These are phyloP conservation scores for Scomber scombrus DNA, from an alignment of 2,113 vertebrate genomes.

Conservation along the genomic window DNA sequence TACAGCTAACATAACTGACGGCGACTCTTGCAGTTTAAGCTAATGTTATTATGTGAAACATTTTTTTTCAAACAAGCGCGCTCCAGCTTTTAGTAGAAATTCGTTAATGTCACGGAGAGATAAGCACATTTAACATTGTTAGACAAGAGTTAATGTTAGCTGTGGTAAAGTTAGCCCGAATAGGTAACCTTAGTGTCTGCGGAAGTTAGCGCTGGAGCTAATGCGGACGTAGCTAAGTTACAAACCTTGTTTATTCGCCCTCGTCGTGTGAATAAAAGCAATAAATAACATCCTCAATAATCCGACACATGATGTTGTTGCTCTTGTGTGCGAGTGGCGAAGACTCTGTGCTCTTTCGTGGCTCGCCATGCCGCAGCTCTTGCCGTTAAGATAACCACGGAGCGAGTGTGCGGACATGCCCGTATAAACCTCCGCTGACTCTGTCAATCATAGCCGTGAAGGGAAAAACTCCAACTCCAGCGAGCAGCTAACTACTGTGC, in stretches of 20 bases:
- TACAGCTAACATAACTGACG: neutral
- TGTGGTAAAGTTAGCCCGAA: slow-evolving; percentile 46
- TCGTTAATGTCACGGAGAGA: neutral
- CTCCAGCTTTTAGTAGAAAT: neutral
- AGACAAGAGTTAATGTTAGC: neutral
- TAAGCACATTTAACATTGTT: neutral
- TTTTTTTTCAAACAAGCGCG: too few species aligned
- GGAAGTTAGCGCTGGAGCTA: slow-evolving; percentile 71
- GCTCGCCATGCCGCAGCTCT: slow-evolving; percentile 82
- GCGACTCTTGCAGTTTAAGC: neutral
- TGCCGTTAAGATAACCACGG: slow-evolving; percentile 56
- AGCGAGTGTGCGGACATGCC: slow-evolving; percentile 67
- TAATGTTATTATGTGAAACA: too few species aligned
- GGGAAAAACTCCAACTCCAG: slow-evolving; percentile 21
- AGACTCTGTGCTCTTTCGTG: slow-evolving; percentile 60
- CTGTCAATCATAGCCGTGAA: slow-evolving; percentile 77
- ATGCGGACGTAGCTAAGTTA: slow-evolving; percentile 57
- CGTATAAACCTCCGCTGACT: slow-evolving; percentile 75
- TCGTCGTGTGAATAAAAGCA: slow-evolving; percentile 84
- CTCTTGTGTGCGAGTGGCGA: slow-evolving; percentile 54
- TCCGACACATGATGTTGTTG: slow-evolving; percentile 74
- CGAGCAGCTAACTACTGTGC: slow-evolving; percentile 37
- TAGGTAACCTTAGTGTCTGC: slow-evolving; percentile 52
- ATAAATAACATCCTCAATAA: slow-evolving; percentile 87
- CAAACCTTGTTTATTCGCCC: slow-evolving; percentile 87